Conservation (phyloP, 2,797 vertebrate genomes). For the Pygocentrus nattereri region DNA sequence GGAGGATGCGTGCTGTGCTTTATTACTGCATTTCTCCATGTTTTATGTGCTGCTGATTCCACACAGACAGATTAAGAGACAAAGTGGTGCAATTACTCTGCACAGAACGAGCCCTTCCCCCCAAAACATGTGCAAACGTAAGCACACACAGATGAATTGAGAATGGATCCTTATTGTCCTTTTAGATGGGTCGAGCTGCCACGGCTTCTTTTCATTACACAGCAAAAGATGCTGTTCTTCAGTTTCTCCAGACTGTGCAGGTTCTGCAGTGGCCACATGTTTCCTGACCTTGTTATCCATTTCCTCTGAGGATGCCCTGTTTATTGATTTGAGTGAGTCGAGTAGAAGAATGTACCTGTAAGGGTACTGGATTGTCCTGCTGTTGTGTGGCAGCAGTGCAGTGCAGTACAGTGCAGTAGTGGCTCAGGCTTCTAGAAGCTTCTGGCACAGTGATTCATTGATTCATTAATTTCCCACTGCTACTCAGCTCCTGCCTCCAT, state of each 20-base stretch:
- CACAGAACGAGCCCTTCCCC: constrained; percentile 1
- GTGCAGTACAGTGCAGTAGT: background rate
- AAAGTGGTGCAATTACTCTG: constrained; percentile 14
- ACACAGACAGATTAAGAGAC: background rate
- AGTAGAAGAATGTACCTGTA: too few relatives aligned
- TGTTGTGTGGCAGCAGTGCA: background rate
- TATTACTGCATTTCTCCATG: background rate
- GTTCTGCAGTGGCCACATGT: too few relatives aligned
- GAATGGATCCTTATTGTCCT: too few relatives aligned
- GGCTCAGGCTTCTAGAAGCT: constrained; percentile 40
- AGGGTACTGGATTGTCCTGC: background rate
- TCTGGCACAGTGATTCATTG: constrained; percentile 30
- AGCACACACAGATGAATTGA: too few relatives aligned
- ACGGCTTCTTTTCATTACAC: background rate
- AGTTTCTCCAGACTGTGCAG: too few relatives aligned
- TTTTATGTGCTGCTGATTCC: constrained; percentile 1
- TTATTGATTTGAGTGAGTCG: too few relatives aligned
- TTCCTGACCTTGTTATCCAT: too few relatives aligned
- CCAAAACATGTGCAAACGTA: background rate
- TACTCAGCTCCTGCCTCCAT: constrained; percentile 11
- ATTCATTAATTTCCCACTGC: background rate
- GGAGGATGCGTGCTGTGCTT: background rate
- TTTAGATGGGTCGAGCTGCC: background rate
- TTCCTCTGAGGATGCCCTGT: too few relatives aligned
- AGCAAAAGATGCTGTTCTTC: background rate